Conservation (phyloP, 1,140 invertebrate species). For the Ctenoplectra terminalis region DNA sequence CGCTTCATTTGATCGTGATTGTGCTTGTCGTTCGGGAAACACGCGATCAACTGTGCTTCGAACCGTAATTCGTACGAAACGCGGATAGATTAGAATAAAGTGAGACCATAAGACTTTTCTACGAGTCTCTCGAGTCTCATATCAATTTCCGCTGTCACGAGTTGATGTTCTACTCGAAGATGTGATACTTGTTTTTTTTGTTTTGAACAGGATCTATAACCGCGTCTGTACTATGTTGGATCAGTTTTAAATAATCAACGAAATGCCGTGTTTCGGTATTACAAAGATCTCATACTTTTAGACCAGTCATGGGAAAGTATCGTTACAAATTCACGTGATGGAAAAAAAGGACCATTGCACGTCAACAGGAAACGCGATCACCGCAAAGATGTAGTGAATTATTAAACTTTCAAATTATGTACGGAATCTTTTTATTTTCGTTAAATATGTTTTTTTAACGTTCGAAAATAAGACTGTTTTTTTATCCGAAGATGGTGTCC, state of each 20-base stretch:
- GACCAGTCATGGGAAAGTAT: background rate
- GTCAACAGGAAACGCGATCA: too few species aligned
- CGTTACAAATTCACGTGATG: background rate
- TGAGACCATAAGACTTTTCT: too few species aligned
- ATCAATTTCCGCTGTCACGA: background rate
- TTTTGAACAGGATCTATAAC: background rate
- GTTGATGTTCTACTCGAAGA: background rate
- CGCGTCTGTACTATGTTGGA: background rate
- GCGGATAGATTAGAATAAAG: background rate
- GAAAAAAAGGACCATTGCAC: background rate
- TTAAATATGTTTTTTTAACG: background rate
- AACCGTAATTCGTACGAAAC: background rate
- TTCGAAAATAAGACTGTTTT: background rate
- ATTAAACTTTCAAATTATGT: too few species aligned
- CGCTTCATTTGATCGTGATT: background rate
- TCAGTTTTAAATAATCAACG: background rate
- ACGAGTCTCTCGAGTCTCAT: background rate
- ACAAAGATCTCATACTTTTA: background rate
- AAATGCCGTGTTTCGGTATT: background rate
- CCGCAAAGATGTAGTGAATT: background rate
- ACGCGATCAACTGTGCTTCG: slow-evolving; percentile 1
- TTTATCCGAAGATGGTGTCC: too few species aligned
- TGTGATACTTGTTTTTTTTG: background rate
- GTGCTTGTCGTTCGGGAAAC: background rate
- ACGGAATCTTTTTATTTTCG: background rate